Percentiles rank a stretch among this genome's conserved stretches.
These are phyloP conservation scores for Drosophila suboccidentalis DNA, from an alignment of 2,888 invertebrate genomes.

Conservation along the genomic window DNA sequence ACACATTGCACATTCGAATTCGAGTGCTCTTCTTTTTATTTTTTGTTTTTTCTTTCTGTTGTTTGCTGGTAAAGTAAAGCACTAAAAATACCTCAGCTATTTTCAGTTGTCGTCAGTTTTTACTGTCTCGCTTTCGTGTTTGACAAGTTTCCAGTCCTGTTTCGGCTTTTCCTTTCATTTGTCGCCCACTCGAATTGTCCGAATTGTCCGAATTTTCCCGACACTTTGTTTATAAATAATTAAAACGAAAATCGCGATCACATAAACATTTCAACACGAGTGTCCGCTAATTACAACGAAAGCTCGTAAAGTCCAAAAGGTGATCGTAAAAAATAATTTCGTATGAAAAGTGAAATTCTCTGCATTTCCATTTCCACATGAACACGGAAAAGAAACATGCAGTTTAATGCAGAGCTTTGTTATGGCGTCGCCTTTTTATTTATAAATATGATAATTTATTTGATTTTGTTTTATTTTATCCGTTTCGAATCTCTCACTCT, in stretches of 20 bases:
- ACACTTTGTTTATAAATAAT: constrained; percentile 57
- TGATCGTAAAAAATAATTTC: constrained; percentile 59
- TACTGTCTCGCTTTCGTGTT: constrained; percentile 56
- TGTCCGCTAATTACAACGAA: constrained; percentile 48
- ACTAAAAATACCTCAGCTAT: constrained; percentile 78
- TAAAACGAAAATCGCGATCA: constrained; percentile 46
- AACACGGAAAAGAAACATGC: constrained; percentile 39
- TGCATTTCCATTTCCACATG: neutral
- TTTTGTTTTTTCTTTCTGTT: constrained; percentile 31
- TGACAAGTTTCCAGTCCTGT: constrained; percentile 69
- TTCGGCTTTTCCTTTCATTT: constrained; percentile 37
- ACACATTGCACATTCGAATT: constrained; percentile 50
- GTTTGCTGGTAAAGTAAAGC: constrained; percentile 66
- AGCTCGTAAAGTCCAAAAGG: constrained; percentile 16
- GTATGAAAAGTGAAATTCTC: constrained; percentile 13
- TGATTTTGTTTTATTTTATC: constrained; percentile 49
- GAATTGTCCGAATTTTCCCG: neutral
- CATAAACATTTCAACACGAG: constrained; percentile 66
- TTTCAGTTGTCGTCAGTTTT: constrained; percentile 69
- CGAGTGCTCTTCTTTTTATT: constrained; percentile 28
- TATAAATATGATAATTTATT: constrained; percentile 68
- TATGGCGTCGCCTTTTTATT: constrained; percentile 57
- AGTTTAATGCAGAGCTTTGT: constrained; percentile 29
- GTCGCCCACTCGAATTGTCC: constrained; percentile 32
- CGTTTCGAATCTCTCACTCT: constrained; percentile 42